phyloP scores from a whole-genome alignment of 2,888 invertebrate genomes.

The Leptinotarsa tumamoca region DNA sequence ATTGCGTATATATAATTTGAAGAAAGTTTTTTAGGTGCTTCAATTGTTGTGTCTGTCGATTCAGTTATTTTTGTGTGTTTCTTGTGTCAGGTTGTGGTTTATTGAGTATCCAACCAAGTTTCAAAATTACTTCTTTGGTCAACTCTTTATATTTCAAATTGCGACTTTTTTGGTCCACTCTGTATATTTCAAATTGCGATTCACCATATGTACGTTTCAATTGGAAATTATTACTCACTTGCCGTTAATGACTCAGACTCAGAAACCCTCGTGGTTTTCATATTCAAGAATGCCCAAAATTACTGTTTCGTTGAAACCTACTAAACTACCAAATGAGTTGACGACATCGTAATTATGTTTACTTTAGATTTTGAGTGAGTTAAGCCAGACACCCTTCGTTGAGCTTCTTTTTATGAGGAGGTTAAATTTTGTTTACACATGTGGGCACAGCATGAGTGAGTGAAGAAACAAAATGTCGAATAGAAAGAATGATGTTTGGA shows the following conservation, averaged over 20 bases:
- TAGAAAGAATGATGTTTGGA: background rate
- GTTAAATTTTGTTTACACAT: slow-evolving; percentile 9
- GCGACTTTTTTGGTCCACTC: no score
- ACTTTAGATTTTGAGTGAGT: slow-evolving; percentile 21
- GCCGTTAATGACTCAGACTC: background rate
- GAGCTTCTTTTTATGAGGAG: slow-evolving; percentile 14
- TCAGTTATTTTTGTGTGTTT: no score
- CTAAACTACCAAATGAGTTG: slow-evolving; percentile 9
- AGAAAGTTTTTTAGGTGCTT: no score
- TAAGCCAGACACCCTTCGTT: slow-evolving; percentile 14
- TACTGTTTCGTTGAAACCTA: background rate
- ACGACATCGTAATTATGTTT: slow-evolving; percentile 20
- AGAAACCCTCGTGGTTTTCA: background rate
- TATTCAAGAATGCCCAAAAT: background rate
- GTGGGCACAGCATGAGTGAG: background rate
- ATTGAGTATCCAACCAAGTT: no score
- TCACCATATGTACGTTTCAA: background rate
- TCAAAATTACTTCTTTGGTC: no score
- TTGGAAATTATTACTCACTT: background rate
- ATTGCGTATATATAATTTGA: no score
- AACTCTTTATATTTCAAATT: no score
- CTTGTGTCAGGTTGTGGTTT: no score
- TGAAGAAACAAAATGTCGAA: background rate
- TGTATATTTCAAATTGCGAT: no score
- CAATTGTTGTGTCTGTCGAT: no score